These are phyloP conservation scores for Varanus salvator DNA, from an alignment of 2,113 vertebrate genomes.

Conservation along the genomic window DNA sequence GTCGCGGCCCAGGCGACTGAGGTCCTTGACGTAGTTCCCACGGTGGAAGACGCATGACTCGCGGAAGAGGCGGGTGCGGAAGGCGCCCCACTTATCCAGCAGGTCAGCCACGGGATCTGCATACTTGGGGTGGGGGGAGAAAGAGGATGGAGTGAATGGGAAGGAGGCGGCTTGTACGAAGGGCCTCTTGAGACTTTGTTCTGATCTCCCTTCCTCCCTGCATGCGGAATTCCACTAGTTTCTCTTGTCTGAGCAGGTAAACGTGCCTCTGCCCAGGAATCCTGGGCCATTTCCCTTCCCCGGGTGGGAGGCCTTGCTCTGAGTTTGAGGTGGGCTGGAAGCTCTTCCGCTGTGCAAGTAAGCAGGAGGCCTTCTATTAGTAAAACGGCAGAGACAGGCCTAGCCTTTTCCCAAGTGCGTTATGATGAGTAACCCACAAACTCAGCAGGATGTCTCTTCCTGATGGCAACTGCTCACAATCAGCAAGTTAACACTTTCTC, in stretches of 20 bases:
- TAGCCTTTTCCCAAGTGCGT: neutral
- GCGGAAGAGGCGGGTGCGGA: slow-evolving; percentile 91
- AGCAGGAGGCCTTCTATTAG: neutral
- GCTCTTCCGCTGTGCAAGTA: neutral
- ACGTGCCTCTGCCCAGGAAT: neutral
- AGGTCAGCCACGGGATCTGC: slow-evolving; percentile 95
- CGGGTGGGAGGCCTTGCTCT: neutral
- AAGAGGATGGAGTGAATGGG: neutral
- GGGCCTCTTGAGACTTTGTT: too few species aligned
- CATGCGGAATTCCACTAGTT: neutral
- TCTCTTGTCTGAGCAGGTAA: neutral
- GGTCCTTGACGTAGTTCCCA: slow-evolving; percentile 97
- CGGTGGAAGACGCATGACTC: slow-evolving; percentile 97
- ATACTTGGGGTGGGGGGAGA: slow-evolving; percentile 74
- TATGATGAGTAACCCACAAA: too few species aligned
- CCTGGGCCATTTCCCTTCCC: neutral
- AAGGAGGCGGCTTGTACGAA: neutral
- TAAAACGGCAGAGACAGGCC: neutral
- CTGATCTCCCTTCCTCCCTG: neutral
- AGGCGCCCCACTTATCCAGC: slow-evolving; percentile 95
- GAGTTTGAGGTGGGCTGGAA: neutral
- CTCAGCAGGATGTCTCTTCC: neutral
- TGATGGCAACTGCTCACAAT: neutral
- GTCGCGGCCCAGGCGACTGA: slow-evolving; percentile 94
- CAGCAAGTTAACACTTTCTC: neutral